Base-by-base conservation (phyloP, 2,797 vertebrate genomes). In the Rhinatrema bivittatum region DNA sequence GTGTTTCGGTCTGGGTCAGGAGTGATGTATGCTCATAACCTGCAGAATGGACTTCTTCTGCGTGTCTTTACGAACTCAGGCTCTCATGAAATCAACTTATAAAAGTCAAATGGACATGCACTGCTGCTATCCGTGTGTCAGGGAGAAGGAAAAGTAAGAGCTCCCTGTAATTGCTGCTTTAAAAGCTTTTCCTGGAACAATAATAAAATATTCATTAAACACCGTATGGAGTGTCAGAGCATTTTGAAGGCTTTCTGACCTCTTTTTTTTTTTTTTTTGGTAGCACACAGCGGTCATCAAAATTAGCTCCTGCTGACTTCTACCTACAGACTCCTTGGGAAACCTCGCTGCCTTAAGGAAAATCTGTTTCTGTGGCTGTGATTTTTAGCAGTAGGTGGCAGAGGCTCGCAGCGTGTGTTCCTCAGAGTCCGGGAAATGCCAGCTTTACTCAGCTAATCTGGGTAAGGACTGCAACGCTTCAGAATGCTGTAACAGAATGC, bases 111-210 rank as follows among this genome's bases (percentile, higher is more conserved):
- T n/a, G 25, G 41, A 29, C 50, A 50, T 53, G 23, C 36, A 33
- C 46, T 51, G 54, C 27, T 49, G 39, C 14, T 38, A 19, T 42
- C 32, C n/a, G 28, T 50, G 48, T 62, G 40, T 0, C 6, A 75
- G 48, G 46, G 42, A 8, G 14, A 26, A 25, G n/a, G n/a, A n/a
- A 34, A 41, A 25, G 12, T 18, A 29, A 21, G 17, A 19, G 17
- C 12, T 15, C 31, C 6, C n/a, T 36, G 18, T 52, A 65, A 56
- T 55, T 39, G 12, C 59, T 64, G 48, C 59, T 75, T 62, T 76
- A 74, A 81, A 79, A 83, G 74, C 67, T 45, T 74, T 82, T 81
- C 64, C 72, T 57, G 74, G 67, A 77, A 81, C 56, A 65, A 66
- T 53, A 62, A 77, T 79, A 41, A 81, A 83, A 80, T 78, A 80